Percentiles rank a stretch among this genome's conserved stretches.
These are phyloP conservation scores for Pogonomyrmex barbatus DNA, from an alignment of 1,140 invertebrate species.

Conservation along the genomic window DNA sequence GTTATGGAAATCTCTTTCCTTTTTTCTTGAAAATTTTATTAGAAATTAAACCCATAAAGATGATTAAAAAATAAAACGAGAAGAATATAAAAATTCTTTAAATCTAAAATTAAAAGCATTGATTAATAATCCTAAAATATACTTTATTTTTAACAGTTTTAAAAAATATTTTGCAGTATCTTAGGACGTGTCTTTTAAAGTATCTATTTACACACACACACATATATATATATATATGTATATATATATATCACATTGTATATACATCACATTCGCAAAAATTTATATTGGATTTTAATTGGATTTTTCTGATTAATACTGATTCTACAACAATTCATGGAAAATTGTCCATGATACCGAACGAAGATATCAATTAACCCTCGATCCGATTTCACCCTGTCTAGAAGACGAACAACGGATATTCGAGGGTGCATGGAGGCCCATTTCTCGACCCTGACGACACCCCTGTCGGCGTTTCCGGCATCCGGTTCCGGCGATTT, in stretches of 20 bases:
- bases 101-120: not conserved
- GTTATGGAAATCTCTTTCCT: not conserved
- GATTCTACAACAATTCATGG: not conserved
- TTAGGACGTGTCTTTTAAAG: not conserved
- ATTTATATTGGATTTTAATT: not conserved
- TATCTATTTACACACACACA: not conserved
- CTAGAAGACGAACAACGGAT: slow-evolving; percentile 36
- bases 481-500: slow-evolving; percentile 82
- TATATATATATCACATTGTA: not conserved
- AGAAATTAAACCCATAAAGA: not conserved
- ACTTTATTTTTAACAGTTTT: not conserved
- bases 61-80: not conserved
- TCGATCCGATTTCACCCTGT: slow-evolving; percentile 37
- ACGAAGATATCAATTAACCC: slow-evolving; percentile 48
- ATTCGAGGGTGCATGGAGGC: slow-evolving; percentile 43
- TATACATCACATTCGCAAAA: not conserved
- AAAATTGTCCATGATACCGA: not conserved
- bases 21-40: not conserved
- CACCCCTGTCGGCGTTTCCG: slow-evolving; percentile 75
- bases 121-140: not conserved
- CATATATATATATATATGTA: not conserved
- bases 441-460: slow-evolving; percentile 36
- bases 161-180: not conserved
- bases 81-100: not conserved
- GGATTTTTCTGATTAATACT: not conserved